Base-by-base conservation (phyloP, 2,888 invertebrate genomes). In the Acanthacorydalis orientalis region DNA sequence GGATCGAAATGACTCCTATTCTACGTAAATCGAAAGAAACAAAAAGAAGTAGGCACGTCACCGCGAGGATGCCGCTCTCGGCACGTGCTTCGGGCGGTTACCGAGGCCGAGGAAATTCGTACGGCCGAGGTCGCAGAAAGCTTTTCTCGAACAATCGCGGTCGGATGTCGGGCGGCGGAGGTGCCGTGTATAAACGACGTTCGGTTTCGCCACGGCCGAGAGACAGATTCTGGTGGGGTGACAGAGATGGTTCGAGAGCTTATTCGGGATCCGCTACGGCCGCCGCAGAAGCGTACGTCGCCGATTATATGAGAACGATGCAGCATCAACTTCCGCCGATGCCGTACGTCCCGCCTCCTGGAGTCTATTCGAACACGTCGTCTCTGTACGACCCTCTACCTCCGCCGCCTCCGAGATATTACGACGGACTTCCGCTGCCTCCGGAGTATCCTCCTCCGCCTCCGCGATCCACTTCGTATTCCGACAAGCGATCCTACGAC, bases 281-380 rank as follows among this genome's bases (percentile, higher is more conserved):
- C 6, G 79, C 78, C 10, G 86, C 86, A n/a, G 86, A 87, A 60
- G 86, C 86, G 1, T 87, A 86, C 63, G 84, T 87, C 31, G 87
- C 86, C 11, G 89, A 90, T 60, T 90, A 89, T 59, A 87, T 90
- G 83, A 74, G 87, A 33, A 83, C 83, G 31, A 85, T 87, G 83
- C 85, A 86, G 59, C 85, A 86, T 57, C 85, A 85, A 59, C 64
- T 87, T 57, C 86, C 89, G 43, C 89, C 90, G 37, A 68, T 90
- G 60, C 87, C 88, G 23, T 90, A 87, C 64, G 84, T 80, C 33
- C 81, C 86, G 23, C 79, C 81, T n/a, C 64, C 67, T n/a, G 63
- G 63, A 42, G 65, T 65, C 64, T 74, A 55, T 68, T 70, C 32
- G 69, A 70, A 38, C 75, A 75, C 55, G 67, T 71, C 55, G 68